Base-by-base conservation (phyloP, 2,888 invertebrate species). In the Tipula confusa region DNA sequence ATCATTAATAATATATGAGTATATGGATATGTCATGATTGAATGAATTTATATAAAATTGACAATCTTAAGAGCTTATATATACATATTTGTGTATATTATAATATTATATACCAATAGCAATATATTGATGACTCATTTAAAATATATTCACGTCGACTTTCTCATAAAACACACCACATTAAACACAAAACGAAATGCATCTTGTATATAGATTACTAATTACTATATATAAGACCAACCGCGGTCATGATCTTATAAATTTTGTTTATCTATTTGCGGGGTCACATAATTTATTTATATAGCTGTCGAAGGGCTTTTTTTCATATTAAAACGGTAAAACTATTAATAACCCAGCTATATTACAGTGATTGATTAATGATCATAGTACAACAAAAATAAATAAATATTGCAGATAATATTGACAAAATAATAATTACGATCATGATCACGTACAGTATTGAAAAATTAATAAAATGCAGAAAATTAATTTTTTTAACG, bases 321-420 rank as follows among this genome's bases (percentile, higher is more conserved):
- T 9, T 9, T 9, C 7, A 64, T 9, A 64, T 3, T 1, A 1
- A 64, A 64, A 64, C 64, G 64, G 64, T 64, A 24, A 43, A 64
- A 64, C 64, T 64, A 64, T 64, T 43, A 43, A 43, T 43, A 43
- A 43, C 15, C 43, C 5, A 43, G 43, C 43, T 15, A 24, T 64
- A n/a, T n/a, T n/a, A n/a, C n/a, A n/a, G n/a, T 64, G 64, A 64
- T 64, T 64, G 64, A 64, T 64, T 64, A 64, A 64, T 64, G 64
- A 24, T 9, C 64, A 24, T 64, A 13, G 13, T 13, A 38, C 38
- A 13, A 13, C 11, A 38, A n/a, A n/a, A 64, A 64, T 43, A 43
- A n/a, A 36, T 36, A 43, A 43, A 43, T 9, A 64, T 64, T 64
- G 64, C 64, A 64, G 24, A 64, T 64, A 64, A 64, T n/a, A 64